These are phyloP conservation scores for Theocolax elegans DNA, from an alignment of 1,140 invertebrate genomes.

Conservation along the genomic window DNA sequence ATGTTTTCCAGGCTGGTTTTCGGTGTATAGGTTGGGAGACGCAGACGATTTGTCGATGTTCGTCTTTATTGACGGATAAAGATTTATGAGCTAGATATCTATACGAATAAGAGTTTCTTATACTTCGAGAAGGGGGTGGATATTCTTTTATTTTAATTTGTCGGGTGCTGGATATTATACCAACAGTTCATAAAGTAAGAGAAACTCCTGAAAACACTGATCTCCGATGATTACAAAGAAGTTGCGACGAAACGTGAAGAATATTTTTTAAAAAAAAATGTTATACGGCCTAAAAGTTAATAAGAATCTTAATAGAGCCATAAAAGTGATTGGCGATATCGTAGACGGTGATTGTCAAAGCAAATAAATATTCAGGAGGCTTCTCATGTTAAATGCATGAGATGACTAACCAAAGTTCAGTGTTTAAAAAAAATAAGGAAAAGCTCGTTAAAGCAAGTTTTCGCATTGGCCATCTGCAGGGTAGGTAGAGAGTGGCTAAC, in stretches of 20 bases:
- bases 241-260: too few species aligned
- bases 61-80: constrained; percentile 7
- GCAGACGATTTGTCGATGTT: background rate
- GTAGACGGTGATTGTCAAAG: constrained; percentile 21
- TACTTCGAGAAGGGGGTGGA: background rate
- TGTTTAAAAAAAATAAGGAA: background rate
- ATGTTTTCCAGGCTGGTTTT: background rate
- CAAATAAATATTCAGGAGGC: constrained; percentile 10
- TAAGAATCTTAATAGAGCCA: too few species aligned
- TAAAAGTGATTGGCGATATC: too few species aligned
- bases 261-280: too few species aligned
- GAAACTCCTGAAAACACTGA: too few species aligned
- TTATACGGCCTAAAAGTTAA: too few species aligned
- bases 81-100: background rate
- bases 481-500: background rate
- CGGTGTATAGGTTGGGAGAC: background rate
- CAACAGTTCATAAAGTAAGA: too few species aligned
- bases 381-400: background rate
- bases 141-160: background rate
- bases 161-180: too few species aligned
- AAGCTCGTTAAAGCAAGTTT: constrained; percentile 34
- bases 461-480: constrained; percentile 23
- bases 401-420: background rate
- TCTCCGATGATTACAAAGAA: too few species aligned
- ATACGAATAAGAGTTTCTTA: background rate